Evolutionary conservation across 2,797 vertebrate species (phyloP).

Genomic region (Spatula clypeata): DNA sequence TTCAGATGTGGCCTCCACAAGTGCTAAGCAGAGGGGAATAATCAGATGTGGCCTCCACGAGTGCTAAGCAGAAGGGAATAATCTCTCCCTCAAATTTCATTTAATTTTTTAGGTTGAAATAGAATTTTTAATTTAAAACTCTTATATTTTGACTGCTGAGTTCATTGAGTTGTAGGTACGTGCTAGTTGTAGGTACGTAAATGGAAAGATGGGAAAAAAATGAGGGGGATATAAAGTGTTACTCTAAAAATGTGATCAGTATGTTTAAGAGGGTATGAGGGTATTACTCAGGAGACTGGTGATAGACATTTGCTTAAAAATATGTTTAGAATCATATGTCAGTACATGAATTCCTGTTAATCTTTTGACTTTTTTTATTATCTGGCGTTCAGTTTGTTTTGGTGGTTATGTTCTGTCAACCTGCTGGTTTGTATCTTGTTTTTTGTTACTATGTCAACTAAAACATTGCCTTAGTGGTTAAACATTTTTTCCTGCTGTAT

Average conservation of each 20-base stretch:
- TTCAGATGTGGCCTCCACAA: not conserved
- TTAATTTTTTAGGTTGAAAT: not conserved
- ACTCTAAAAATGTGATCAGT: not conserved
- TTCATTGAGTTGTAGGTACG: not conserved
- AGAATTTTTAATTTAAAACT: constrained; percentile 18
- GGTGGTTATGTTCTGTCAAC: not conserved
- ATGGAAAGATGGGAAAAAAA: not conserved
- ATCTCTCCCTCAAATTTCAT: not conserved
- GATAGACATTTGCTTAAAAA: not conserved
- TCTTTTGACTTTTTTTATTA: not conserved
- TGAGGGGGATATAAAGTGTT: not conserved
- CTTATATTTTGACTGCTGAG: not conserved
- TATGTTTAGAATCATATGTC: not conserved
- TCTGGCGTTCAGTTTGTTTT: not conserved
- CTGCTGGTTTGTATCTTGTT: not conserved
- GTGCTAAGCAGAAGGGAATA: not conserved
- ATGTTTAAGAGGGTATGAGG: not conserved
- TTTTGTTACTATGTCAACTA: constrained; percentile 29
- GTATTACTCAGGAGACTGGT: not conserved
- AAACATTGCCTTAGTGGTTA: constrained; percentile 13
- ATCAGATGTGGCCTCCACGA: not conserved
- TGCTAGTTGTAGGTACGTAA: not conserved
- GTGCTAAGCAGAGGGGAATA: not conserved
- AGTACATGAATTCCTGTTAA: not conserved
- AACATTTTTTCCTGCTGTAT: constrained; percentile 10